These are phyloP conservation scores for Pollimyrus isidori DNA, from an alignment of 2,113 vertebrate genomes.

Conservation along the genomic window DNA sequence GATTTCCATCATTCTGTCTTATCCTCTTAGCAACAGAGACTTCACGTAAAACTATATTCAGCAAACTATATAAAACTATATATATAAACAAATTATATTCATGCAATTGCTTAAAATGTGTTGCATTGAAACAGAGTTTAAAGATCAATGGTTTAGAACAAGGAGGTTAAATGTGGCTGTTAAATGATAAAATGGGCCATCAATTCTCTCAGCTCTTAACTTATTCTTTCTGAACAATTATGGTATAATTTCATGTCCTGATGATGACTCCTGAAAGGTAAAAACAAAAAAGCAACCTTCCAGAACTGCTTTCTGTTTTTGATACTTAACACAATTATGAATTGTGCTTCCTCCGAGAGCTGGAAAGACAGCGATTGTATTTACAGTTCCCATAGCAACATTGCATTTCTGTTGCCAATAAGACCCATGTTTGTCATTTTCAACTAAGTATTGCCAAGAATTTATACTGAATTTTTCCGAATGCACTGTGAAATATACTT, in stretches of 20 bases:
- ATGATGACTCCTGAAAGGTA: slow-evolving; percentile 58
- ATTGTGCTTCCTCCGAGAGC: slow-evolving; percentile 68
- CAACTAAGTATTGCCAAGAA: slow-evolving; percentile 39
- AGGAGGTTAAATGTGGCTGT: slow-evolving; percentile 63
- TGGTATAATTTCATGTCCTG: slow-evolving; percentile 55
- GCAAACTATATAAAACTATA: slow-evolving; percentile 10
- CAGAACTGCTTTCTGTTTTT: slow-evolving; percentile 52
- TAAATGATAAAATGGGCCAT: slow-evolving; percentile 61
- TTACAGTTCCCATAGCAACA: slow-evolving; percentile 85
- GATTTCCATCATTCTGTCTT: not conserved
- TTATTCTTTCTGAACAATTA: slow-evolving; percentile 55
- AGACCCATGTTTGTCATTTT: slow-evolving; percentile 58
- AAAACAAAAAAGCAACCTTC: slow-evolving; percentile 49
- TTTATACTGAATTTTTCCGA: not conserved
- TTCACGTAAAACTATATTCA: not conserved
- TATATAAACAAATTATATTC: slow-evolving; percentile 17
- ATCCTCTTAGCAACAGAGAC: not conserved
- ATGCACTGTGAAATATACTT: not conserved
- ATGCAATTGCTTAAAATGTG: slow-evolving; percentile 53
- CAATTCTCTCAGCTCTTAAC: slow-evolving; percentile 48
- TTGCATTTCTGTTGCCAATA: slow-evolving; percentile 75
- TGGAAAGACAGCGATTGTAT: slow-evolving; percentile 56
- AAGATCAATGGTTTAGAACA: slow-evolving; percentile 61
- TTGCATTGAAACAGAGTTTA: slow-evolving; percentile 60
- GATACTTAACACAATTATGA: slow-evolving; percentile 72